These are phyloP conservation scores for Bos indicus DNA, from an alignment of 2,113 vertebrate species.

Conservation along the genomic window DNA sequence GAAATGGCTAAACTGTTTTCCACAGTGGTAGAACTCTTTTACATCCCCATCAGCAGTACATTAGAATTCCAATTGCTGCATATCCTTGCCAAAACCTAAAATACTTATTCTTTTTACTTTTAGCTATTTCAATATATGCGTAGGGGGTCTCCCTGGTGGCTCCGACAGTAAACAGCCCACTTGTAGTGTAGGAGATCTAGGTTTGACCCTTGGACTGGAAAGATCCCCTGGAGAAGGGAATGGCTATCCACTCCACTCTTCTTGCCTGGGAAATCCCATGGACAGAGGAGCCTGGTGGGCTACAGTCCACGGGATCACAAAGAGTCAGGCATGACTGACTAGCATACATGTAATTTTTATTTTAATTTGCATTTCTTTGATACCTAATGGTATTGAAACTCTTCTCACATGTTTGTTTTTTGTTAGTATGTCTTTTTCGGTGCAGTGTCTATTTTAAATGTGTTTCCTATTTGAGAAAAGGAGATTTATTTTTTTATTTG, in stretches of 20 bases:
- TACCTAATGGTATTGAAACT: neutral
- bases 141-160: neutral
- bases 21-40: neutral
- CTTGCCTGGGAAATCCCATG: neutral
- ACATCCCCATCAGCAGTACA: no score
- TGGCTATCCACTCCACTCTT: neutral
- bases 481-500: neutral
- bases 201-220: neutral
- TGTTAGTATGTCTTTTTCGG: neutral
- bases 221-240: neutral
- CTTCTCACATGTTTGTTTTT: neutral
- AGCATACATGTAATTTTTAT: neutral
- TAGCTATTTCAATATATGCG: neutral
- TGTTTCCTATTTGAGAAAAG: neutral
- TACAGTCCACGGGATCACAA: neutral
- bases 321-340: neutral
- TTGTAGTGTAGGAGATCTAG: neutral
- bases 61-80: neutral
- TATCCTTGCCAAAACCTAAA: neutral
- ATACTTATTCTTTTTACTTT: neutral
- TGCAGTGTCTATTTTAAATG: neutral
- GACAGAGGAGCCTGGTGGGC: neutral
- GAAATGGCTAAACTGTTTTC: neutral
- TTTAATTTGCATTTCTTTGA: neutral
- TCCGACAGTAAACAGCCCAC: neutral